A percentile compares a stretch with the other conserved stretches of the same genome.
These are phyloP conservation scores for Lepidocolaptes lacrymiger DNA, from an alignment of 2,797 vertebrate genomes.

Conservation along the genomic window DNA sequence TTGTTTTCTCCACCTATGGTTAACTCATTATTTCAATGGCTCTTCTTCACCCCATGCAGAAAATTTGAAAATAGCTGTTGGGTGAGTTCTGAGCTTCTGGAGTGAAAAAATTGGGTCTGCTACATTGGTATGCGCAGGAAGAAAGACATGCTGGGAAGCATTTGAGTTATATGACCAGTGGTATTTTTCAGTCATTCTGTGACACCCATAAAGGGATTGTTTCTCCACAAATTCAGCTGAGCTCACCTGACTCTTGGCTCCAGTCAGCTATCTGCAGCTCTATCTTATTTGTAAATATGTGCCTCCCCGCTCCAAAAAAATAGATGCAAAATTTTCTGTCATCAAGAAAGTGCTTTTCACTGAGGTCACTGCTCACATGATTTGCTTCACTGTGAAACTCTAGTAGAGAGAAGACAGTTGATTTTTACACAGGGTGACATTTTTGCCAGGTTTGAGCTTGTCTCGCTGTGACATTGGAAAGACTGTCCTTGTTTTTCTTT, in stretches of 20 bases:
- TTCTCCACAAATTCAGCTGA: neutral
- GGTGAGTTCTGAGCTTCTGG: neutral
- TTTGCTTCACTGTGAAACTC: neutral
- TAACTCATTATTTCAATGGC: neutral
- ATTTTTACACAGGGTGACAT: neutral
- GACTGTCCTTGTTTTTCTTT: neutral
- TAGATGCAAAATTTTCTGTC: neutral
- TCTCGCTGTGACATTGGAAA: neutral
- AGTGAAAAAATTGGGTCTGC: neutral
- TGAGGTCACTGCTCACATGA: neutral
- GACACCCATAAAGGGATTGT: neutral
- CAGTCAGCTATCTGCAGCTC: neutral
- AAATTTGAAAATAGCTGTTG: neutral
- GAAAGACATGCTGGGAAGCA: neutral
- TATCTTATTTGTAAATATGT: neutral
- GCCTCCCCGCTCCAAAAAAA: rapidly evolving
- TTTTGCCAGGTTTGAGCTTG: neutral
- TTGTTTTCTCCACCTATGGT: neutral
- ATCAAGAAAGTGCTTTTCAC: neutral
- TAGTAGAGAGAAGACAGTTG: neutral
- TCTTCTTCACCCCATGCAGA: neutral
- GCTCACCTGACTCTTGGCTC: neutral
- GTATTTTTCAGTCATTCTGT: neutral
- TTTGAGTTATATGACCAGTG: neutral
- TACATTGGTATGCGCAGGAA: neutral